Percentiles rank a stretch among this genome's conserved stretches.
Conservation (phyloP, 2,888 invertebrate genomes). For the Mythimna vitellina region DNA sequence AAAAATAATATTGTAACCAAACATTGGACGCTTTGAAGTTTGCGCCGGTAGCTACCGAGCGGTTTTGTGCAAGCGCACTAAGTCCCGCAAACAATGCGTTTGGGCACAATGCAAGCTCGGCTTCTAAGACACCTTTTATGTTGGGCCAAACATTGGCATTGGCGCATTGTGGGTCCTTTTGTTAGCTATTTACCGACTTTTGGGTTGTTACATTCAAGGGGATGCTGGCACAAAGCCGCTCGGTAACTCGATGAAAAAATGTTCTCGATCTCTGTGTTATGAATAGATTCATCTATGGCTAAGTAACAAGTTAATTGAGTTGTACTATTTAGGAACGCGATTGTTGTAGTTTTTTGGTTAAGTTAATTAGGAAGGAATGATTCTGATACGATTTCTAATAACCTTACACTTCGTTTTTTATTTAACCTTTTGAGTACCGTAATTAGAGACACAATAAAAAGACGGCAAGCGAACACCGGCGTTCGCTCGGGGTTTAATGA, state of each 20-base stretch:
- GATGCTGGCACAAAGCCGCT: slow-evolving; percentile 74
- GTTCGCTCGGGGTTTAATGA: no score
- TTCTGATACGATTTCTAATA: neutral
- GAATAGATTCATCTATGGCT: slow-evolving; percentile 78
- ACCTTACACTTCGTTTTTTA: no score
- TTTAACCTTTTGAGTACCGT: no score
- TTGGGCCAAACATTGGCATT: slow-evolving; percentile 89
- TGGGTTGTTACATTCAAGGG: slow-evolving; percentile 85
- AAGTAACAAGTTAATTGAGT: slow-evolving; percentile 73
- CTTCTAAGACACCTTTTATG: slow-evolving; percentile 87
- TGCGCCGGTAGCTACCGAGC: slow-evolving; percentile 85
- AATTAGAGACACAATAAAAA: no score
- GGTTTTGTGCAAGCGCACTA: slow-evolving; percentile 87
- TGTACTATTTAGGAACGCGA: slow-evolving; percentile 54
- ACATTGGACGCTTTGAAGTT: slow-evolving; percentile 82
- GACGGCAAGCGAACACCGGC: no score
- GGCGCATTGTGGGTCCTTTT: slow-evolving; percentile 85
- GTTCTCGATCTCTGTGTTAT: slow-evolving; percentile 73
- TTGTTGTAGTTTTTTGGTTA: slow-evolving; percentile 58
- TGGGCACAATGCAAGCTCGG: slow-evolving; percentile 79
- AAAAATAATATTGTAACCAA: slow-evolving; percentile 89
- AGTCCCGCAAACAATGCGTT: slow-evolving; percentile 77
- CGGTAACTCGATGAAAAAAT: slow-evolving; percentile 69
- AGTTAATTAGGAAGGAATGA: slow-evolving; percentile 64
- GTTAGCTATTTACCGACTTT: slow-evolving; percentile 89